These are phyloP conservation scores for Hyposoter dolosus DNA, from an alignment of 2,888 invertebrate species.

Conservation along the genomic window DNA sequence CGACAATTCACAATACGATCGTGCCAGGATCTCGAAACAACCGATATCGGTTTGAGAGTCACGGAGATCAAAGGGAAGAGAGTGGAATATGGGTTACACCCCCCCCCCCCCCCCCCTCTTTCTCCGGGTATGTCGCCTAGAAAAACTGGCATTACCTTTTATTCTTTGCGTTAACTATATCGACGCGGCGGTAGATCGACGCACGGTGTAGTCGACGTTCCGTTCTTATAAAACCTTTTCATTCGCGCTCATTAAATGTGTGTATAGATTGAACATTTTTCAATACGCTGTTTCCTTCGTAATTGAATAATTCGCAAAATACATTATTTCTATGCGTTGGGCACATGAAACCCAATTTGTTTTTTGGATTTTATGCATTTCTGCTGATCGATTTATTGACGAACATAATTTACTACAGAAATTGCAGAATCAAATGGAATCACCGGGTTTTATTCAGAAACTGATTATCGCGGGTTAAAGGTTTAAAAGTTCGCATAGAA, in stretches of 20 bases:
- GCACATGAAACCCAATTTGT: not conserved
- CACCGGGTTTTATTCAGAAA: not conserved
- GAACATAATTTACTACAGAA: not conserved
- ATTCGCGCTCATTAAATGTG: not conserved
- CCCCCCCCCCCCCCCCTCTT: constrained; percentile 23
- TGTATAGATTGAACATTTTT: not conserved
- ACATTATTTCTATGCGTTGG: not conserved
- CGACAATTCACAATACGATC: constrained; percentile 64
- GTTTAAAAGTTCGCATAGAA: constrained; percentile 6
- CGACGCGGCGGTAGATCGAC: not conserved
- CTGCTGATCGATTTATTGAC: not conserved
- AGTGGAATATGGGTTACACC: constrained; percentile 61
- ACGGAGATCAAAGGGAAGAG: constrained; percentile 59
- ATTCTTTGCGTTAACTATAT: constrained; percentile 24
- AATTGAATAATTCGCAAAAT: not conserved
- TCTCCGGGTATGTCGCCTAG: constrained; percentile 18
- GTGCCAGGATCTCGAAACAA: constrained; percentile 60
- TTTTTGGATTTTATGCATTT: not conserved
- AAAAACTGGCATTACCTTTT: constrained; percentile 65
- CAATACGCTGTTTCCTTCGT: not conserved
- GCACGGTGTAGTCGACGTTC: constrained; percentile 26
- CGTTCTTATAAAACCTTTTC: not conserved
- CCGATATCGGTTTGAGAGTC: constrained; percentile 13
- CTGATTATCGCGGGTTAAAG: constrained; percentile 16
- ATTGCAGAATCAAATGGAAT: not conserved